Percentiles rank a stretch among this genome's conserved stretches.
Conservation (phyloP, 1,140 invertebrate species). For the Portunus trituberculatus region DNA sequence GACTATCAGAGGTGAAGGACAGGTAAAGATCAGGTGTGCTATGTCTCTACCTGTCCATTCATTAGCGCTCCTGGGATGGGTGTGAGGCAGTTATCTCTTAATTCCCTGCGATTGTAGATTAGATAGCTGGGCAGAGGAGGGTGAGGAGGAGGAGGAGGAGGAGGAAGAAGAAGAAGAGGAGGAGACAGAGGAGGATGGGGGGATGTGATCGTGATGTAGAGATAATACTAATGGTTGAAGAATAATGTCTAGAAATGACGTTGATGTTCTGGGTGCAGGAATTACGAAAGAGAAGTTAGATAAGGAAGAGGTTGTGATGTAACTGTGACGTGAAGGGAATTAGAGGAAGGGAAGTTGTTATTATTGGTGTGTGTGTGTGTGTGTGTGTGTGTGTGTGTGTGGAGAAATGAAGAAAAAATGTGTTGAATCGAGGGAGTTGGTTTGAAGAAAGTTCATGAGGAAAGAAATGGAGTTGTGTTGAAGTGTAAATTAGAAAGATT, state of each 20-base stretch:
- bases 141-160: not conserved
- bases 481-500: no score
- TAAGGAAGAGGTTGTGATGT: no score
- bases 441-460: no score
- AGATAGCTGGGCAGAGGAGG: not conserved
- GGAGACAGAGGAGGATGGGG: not conserved
- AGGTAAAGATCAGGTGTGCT: not conserved
- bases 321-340: no score
- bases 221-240: not conserved
- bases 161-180: not conserved
- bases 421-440: no score
- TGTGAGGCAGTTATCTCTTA: not conserved
- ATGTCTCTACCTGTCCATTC: not conserved
- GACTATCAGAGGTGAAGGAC: not conserved
- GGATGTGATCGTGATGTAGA: not conserved
- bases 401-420: no score
- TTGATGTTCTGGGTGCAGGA: not conserved
- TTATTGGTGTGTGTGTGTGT: no score
- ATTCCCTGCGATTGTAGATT: not conserved
- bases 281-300: no score
- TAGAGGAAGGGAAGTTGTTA: no score
- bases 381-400: no score
- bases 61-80: not conserved
- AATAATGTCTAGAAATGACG: not conserved
- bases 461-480: no score